phyloP scores from a whole-genome alignment of 2,797 vertebrate species.

The Neosalanx taihuensis region DNA sequence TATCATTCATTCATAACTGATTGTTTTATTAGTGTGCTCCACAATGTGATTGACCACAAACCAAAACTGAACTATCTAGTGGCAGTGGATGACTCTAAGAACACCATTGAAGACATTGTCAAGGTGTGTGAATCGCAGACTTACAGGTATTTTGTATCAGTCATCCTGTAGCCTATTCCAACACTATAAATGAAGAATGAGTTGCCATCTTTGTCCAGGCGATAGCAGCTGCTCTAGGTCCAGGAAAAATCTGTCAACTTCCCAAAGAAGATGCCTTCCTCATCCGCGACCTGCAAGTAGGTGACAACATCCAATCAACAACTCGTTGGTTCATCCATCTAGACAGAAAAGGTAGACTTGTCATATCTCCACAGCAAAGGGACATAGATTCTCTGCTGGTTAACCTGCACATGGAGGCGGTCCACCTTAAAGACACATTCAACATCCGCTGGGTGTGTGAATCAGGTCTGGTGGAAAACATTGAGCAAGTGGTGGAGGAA shows the following conservation, averaged over 20 bases:
- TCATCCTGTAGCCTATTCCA: no score
- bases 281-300: conserved; percentile 78
- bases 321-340: neutral
- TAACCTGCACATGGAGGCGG: conserved; percentile 77
- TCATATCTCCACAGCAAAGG: conserved; percentile 66
- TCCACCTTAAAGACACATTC: conserved; percentile 76
- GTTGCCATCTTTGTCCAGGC: conserved; percentile 63
- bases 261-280: conserved; percentile 79
- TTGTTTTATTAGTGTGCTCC: conserved; percentile 68
- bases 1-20: neutral
- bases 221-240: conserved; percentile 76
- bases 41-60: conserved; percentile 79
- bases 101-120: conserved; percentile 78
- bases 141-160: neutral
- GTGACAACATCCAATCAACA: conserved; percentile 39
- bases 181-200: neutral
- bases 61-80: conserved; percentile 80
- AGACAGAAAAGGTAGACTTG: neutral
- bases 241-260: conserved; percentile 75
- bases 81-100: conserved; percentile 81
- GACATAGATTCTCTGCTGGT: conserved; percentile 79
- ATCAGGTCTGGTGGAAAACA: conserved; percentile 84
- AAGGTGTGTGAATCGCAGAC: conserved; percentile 68
- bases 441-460: conserved; percentile 82
- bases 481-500: conserved; percentile 77